These are phyloP conservation scores for Progne subis DNA, from an alignment of 2,113 vertebrate genomes.

Conservation along the genomic window DNA sequence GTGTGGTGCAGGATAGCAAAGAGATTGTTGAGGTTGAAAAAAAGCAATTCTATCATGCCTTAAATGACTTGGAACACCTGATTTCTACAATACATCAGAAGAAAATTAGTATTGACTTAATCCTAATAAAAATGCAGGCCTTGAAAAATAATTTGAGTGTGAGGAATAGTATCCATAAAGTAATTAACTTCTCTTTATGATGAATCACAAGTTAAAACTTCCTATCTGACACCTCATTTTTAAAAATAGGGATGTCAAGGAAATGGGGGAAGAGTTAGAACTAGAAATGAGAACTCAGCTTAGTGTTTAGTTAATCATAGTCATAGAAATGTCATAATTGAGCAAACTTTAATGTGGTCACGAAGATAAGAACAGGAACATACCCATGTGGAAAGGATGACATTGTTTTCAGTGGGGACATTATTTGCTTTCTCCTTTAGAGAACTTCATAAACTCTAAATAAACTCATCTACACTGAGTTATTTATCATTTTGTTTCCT, in stretches of 20 bases:
- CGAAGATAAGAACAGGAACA: neutral
- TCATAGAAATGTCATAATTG: neutral
- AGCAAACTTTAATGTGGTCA: neutral
- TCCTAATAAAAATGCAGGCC: neutral
- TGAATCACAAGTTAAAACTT: conserved; percentile 7
- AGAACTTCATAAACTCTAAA: neutral
- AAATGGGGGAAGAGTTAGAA: neutral
- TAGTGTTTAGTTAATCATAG: neutral
- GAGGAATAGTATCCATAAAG: neutral
- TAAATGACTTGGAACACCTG: neutral
- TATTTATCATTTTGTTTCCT: neutral
- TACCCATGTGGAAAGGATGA: neutral
- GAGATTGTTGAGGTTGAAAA: neutral
- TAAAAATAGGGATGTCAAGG: neutral
- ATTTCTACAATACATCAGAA: neutral
- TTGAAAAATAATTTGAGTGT: neutral
- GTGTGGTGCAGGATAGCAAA: neutral
- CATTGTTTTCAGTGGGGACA: neutral
- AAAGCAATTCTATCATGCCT: neutral
- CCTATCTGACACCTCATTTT: neutral
- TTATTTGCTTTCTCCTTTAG: neutral
- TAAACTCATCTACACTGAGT: neutral
- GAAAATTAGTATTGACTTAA: neutral
- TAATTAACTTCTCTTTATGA: neutral
- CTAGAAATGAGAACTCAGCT: neutral